Base-by-base conservation (phyloP, 2,888 invertebrate species). In the Rhimphoctona megacephalus region DNA sequence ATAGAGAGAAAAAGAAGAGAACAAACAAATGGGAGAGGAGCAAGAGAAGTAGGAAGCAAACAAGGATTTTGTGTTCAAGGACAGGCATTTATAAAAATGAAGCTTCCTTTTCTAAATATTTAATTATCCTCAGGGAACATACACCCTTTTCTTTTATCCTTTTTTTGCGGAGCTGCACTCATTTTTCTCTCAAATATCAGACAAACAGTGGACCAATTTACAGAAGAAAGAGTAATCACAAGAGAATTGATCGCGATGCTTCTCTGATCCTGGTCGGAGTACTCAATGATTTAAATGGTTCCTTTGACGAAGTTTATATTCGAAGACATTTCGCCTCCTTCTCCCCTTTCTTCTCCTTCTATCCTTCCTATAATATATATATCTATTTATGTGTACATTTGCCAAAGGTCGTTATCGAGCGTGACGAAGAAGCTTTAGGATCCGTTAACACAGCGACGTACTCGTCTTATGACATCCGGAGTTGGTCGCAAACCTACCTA, bases 391-490 rank as follows among this genome's bases (percentile, higher is more conserved):
- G 43, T 46, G 43, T 33, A 14, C 73, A 54, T 33, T 80, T 30
- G 73, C 74, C 43, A 79, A 81, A 81, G 73, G 74, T 70, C 81
- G 83, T 81, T 86, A 86, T 86, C 86, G 76, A 54, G 79, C 79
- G 80, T 66, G 69, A 83, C 76, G 80, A 52, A 77, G 64, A 86
- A 83, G 70, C 70, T 73, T 83, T 57, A 72, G 77, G 81, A 81
- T 43, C 85, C 85, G 81, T 85, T 81, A 81, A 85, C 46, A 30
- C 77, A 39, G 36, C 36, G 72, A 73, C 72, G 67, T 78, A 76
- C 76, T 81, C 72, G 76, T 30, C 57, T 80, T 43, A 46, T 77
- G n/a, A 36, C 85, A 70, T 81, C 77, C 72, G 81, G 54, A 77
- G 77, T 81, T 67, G 66, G 72, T 81, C 66, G 64, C 54, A 39